Evolutionary conservation across 2,888 invertebrate genomes (phyloP), one percentile per base, ranked within the genome.

Genomic region (Tachina lurida): DNA sequence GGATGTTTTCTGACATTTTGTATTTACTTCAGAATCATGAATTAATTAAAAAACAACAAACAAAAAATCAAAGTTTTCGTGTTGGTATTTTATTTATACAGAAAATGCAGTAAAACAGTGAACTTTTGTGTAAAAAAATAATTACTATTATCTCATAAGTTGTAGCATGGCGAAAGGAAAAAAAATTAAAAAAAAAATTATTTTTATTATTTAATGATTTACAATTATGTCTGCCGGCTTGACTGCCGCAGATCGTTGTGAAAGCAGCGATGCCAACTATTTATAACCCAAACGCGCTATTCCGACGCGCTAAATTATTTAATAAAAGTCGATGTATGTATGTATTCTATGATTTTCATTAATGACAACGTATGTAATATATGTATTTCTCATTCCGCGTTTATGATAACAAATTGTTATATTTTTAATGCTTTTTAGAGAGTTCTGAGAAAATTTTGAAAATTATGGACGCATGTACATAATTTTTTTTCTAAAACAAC

Each of bases 171-270:
- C 43, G n/a, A 75, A n/a, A 22, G 9, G 31, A n/a, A 43, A 43
- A 39, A 56, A 56, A 58, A 43, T 15, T 17, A 60, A 9, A 4
- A 10, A 43, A 54, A 2, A 22, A 8, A n/a, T n/a, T 22, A 22
- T 73, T 49, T n/a, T 45, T 70, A 70, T 78, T 78, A 78, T 78
- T 78, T 63, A 63, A 71, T 71, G 17, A 45, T 78, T 54, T 54
- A 15, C 12, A 62, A 45, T 54, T 43, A 71, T 63, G 62, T 63
- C 62, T 71, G 68, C 8, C 45, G 47, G 47, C 12, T n/a, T 60
- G 77, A 52, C 77, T 62, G 41, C 22, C 52, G 49, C 13, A 54
- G 39, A 62, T n/a, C 22, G 3, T 17, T 78, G 70, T 54, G 54
- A n/a, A n/a, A n/a, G n/a, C n/a, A n/a, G n/a, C n/a, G n/a, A n/a